Conservation (phyloP, 2,113 vertebrate species). For the Crotalus viridis region DNA sequence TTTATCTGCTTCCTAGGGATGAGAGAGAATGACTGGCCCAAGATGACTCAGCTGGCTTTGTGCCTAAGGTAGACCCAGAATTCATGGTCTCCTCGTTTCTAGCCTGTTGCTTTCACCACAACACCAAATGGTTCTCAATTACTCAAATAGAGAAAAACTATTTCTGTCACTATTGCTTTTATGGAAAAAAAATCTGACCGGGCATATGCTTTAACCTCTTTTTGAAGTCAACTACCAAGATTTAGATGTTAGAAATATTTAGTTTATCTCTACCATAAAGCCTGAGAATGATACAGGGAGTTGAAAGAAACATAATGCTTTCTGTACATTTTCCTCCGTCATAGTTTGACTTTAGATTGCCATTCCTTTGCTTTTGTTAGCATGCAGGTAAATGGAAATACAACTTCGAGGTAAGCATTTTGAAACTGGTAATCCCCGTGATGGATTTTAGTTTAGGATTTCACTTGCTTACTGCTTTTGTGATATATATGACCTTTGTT, state of each 20-base stretch:
- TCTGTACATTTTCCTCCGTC: background rate
- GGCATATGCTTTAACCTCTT: background rate
- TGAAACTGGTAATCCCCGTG: background rate
- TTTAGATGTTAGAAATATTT: background rate
- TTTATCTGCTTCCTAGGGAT: background rate
- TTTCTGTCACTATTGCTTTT: background rate
- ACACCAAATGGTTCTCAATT: background rate
- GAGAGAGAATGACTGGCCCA: background rate
- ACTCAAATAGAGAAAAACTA: background rate
- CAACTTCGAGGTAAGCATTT: constrained; percentile 90
- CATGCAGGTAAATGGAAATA: constrained; percentile 95
- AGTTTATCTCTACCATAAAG: background rate
- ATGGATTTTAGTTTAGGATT: constrained; percentile 1
- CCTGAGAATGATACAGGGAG: background rate
- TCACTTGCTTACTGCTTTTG: constrained; percentile 6
- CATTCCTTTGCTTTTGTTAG: constrained; percentile 68
- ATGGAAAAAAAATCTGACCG: background rate
- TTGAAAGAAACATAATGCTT: background rate
- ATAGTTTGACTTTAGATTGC: constrained; percentile 26
- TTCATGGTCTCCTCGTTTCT: background rate
- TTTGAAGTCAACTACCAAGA: background rate
- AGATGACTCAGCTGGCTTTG: background rate
- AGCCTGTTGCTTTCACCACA: background rate
- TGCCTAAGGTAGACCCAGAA: background rate
- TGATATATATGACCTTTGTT: background rate